Evolutionary conservation across 1,140 invertebrate genomes (phyloP).

Genomic region (Drosophila littoralis): DNA sequence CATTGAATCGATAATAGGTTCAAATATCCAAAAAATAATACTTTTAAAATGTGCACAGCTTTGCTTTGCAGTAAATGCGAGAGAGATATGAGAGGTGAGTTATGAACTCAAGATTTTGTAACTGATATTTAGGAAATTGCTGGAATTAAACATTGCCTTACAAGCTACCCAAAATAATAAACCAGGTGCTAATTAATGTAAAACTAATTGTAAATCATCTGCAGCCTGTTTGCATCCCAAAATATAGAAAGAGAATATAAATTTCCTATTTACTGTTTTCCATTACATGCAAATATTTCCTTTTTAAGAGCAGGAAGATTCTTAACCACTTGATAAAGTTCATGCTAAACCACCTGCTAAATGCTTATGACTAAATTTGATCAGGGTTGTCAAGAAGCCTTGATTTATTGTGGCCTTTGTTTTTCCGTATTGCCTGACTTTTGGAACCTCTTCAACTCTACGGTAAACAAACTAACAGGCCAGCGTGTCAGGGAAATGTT

Average conservation of each 20-base stretch:
- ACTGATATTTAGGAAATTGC: not conserved
- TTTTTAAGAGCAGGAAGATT: not conserved
- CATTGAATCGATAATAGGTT: constrained; percentile 79
- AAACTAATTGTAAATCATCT: too few relatives aligned
- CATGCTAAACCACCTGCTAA: not conserved
- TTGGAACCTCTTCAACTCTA: constrained; percentile 23
- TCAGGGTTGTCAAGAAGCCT: constrained; percentile 55
- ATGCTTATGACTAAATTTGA: constrained; percentile 39
- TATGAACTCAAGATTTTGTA: not conserved
- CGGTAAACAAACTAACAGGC: constrained; percentile 41
- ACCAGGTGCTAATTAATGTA: too few relatives aligned
- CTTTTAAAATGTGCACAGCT: constrained; percentile 39
- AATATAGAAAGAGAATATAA: too few relatives aligned
- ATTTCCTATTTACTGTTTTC: too few relatives aligned
- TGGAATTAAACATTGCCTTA: too few relatives aligned
- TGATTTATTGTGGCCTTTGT: constrained; percentile 3
- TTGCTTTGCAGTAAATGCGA: not conserved
- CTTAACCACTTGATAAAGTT: not conserved
- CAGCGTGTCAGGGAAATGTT: not conserved
- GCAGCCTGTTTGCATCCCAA: too few relatives aligned
- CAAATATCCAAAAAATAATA: constrained; percentile 58
- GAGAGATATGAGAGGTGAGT: not conserved
- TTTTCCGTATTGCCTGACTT: too few relatives aligned
- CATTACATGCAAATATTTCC: too few relatives aligned
- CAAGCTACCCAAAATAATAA: too few relatives aligned